Evolutionary conservation across 2,113 vertebrate genomes (phyloP).

Genomic region (Coracopsis vasa): DNA sequence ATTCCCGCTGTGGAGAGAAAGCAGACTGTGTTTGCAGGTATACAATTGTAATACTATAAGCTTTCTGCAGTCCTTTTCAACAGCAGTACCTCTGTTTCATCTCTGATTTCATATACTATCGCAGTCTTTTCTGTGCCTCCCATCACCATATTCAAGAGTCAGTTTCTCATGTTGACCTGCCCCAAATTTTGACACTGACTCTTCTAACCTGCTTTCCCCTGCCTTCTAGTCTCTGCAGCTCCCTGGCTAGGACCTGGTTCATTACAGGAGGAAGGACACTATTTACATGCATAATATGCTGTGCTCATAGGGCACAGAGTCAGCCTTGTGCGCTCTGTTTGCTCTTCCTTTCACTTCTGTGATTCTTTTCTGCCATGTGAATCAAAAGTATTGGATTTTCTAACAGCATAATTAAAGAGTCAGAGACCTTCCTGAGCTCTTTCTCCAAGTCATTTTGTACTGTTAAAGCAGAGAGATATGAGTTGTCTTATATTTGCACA

Average conservation of each 20-base stretch:
- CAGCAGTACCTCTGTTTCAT: neutral
- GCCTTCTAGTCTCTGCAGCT: neutral
- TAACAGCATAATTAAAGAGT: neutral
- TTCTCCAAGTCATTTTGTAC: neutral
- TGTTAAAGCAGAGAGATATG: neutral
- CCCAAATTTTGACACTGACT: neutral
- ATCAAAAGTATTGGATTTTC: neutral
- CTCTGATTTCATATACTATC: neutral
- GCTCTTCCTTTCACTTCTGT: neutral
- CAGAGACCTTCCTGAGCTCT: neutral
- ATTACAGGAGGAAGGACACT: neutral
- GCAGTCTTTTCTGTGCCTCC: neutral
- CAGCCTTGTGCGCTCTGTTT: neutral
- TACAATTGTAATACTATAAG: neutral
- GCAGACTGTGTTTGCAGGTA: neutral
- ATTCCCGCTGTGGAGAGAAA: neutral
- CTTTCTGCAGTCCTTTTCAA: neutral
- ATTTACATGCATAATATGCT: accelerated
- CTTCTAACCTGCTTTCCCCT: neutral
- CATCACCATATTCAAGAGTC: neutral
- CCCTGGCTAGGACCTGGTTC: neutral
- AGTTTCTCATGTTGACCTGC: neutral
- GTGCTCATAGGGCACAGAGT: accelerated
- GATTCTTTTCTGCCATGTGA: neutral
- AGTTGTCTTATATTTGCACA: neutral